Evolutionary conservation across 1,140 invertebrate genomes (phyloP).

Genomic region (Drosophila orena): DNA sequence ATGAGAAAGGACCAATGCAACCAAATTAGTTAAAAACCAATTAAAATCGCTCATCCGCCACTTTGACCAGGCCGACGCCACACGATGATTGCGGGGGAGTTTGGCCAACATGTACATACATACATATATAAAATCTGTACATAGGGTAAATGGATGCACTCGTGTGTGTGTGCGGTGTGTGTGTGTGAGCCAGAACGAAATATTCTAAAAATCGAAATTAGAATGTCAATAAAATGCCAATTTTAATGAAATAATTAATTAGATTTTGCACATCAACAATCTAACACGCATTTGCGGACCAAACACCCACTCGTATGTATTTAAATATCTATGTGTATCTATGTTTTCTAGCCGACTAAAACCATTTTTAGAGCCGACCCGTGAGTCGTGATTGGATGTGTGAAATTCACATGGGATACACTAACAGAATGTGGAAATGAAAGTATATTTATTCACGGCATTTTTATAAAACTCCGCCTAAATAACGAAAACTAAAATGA

Average conservation of each 20-base stretch:
- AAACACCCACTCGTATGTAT: slow-evolving; percentile 19
- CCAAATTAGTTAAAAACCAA: slow-evolving; percentile 83
- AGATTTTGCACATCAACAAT: slow-evolving; percentile 80
- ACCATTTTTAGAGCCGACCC: slow-evolving; percentile 8
- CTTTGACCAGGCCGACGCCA: slow-evolving; percentile 41
- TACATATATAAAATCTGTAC: neutral
- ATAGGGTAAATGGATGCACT: slow-evolving; percentile 13
- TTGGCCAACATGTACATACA: neutral
- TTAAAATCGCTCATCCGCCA: slow-evolving; percentile 78
- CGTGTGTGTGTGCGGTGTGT: neutral
- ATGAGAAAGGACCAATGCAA: slow-evolving; percentile 26
- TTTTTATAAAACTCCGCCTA: too few species aligned
- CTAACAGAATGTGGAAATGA: neutral
- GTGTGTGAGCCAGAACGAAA: slow-evolving; percentile 14
- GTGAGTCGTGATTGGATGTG: slow-evolving; percentile 11
- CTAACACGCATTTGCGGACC: slow-evolving; percentile 56
- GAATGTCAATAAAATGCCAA: slow-evolving; percentile 80
- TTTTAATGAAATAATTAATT: slow-evolving; percentile 83
- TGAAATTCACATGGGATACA: neutral
- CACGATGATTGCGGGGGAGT: slow-evolving; percentile 15
- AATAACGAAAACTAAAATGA: too few species aligned
- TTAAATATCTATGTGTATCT: slow-evolving; percentile 6
- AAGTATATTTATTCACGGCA: too few species aligned
- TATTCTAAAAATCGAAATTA: slow-evolving; percentile 80
- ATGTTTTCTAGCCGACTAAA: slow-evolving; percentile 19